phyloP scores from a whole-genome alignment of 2,888 invertebrate species.

The Lasioglossum leucozonium region DNA sequence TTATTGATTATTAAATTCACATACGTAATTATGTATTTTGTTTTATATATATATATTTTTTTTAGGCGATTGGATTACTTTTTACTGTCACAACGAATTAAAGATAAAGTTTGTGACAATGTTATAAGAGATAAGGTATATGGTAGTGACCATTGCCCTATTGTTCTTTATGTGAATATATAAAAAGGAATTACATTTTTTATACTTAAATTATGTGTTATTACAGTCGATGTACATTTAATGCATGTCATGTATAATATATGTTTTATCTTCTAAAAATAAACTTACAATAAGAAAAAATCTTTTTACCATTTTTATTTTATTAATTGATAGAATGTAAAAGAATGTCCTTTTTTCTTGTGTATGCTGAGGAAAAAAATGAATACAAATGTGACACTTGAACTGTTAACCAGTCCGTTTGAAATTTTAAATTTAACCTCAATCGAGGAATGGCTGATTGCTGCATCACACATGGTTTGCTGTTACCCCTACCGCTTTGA shows the following conservation, averaged over 20 bases:
- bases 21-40: not conserved
- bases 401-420: not conserved
- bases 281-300: constrained; percentile 26
- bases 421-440: constrained; percentile 10
- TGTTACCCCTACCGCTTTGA: not conserved
- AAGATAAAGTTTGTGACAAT: constrained; percentile 92
- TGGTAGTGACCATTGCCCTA: constrained; percentile 99
- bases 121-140: constrained; percentile 92
- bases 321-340: not conserved
- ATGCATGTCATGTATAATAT: constrained; percentile 9
- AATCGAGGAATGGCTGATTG: not conserved
- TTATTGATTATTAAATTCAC: not conserved
- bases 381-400: not conserved
- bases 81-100: constrained; percentile 92
- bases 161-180: constrained; percentile 90
- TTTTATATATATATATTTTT: constrained; percentile 28
- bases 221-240: constrained; percentile 22
- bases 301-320: not conserved
- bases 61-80: constrained; percentile 97
- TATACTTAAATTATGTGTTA: constrained; percentile 8
- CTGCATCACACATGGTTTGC: not conserved
- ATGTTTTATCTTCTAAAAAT: constrained; percentile 37
- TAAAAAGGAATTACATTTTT: constrained; percentile 36
- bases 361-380: not conserved
- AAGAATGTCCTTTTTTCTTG: not conserved